Conservation (phyloP, 1,140 invertebrate species). For the Lineus longissimus region DNA sequence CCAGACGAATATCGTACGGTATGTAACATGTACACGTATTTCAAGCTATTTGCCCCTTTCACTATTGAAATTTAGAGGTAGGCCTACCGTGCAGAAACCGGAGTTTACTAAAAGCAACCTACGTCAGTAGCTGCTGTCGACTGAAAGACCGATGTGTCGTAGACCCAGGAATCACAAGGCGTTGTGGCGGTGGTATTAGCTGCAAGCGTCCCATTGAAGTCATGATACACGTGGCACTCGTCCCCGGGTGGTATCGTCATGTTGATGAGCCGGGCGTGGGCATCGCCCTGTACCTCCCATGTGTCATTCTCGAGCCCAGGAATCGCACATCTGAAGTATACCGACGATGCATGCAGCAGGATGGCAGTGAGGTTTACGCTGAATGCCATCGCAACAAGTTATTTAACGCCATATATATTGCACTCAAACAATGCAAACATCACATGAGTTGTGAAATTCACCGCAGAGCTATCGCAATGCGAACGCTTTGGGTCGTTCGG, state of each 20-base stretch:
- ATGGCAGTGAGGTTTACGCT: no score
- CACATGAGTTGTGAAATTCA: no score
- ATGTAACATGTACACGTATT: no score
- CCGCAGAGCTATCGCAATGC: no score
- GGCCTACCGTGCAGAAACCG: neutral
- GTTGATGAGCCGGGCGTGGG: conserved; percentile 20
- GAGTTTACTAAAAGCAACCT: neutral
- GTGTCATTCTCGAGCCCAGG: conserved; percentile 31
- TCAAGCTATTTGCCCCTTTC: no score
- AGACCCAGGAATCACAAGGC: conserved; percentile 28
- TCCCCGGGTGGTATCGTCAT: conserved; percentile 18
- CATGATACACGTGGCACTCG: conserved; percentile 3
- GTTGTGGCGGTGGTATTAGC: conserved; percentile 2
- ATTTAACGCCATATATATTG: no score
- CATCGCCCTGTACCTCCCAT: conserved; percentile 20
- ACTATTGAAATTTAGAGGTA: no score
- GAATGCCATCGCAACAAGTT: no score
- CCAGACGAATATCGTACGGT: no score
- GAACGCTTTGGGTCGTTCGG: no score
- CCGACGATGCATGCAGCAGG: no score
- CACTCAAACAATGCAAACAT: no score
- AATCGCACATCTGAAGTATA: conserved; percentile 30
- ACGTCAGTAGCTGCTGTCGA: conserved; percentile 26
- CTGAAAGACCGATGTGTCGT: conserved; percentile 22
- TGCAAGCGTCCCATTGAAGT: conserved; percentile 18